A percentile compares a stretch with the other conserved stretches of the same genome.
These are phyloP conservation scores for Osedax fenrisi DNA, from an alignment of 2,888 invertebrate genomes.

Conservation along the genomic window DNA sequence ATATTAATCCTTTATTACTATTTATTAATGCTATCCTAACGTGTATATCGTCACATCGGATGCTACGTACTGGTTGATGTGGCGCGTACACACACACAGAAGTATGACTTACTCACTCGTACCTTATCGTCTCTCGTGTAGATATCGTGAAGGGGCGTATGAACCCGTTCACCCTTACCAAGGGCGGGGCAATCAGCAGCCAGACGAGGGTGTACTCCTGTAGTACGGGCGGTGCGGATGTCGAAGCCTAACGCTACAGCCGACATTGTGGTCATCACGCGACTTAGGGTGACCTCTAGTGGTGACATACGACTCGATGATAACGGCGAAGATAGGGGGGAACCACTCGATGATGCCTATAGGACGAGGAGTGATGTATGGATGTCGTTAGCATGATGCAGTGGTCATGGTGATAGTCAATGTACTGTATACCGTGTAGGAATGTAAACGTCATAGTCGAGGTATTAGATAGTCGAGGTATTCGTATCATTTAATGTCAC, in stretches of 20 bases:
- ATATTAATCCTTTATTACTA: no score
- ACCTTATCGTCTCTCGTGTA: background rate
- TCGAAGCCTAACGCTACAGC: conserved; percentile 79
- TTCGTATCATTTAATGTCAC: no score
- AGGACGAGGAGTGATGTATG: background rate
- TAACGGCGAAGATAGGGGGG: background rate
- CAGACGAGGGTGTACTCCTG: conserved; percentile 43
- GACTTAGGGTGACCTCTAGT: background rate
- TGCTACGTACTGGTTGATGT: no score
- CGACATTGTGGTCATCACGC: conserved; percentile 58
- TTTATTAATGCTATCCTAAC: no score
- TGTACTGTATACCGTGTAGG: no score
- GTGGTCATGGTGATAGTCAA: no score
- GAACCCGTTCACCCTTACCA: background rate
- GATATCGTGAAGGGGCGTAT: background rate
- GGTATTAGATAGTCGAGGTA: no score
- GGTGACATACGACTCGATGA: background rate
- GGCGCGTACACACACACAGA: no score
- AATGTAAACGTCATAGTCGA: no score
- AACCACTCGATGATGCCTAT: background rate
- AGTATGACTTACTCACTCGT: no score
- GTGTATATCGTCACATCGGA: no score
- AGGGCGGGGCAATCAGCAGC: conserved; percentile 33
- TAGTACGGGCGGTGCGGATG: conserved; percentile 67
- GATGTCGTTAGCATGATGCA: no score